Base-by-base conservation (phyloP, 2,888 invertebrate species). In the Polymixis lichenea region DNA sequence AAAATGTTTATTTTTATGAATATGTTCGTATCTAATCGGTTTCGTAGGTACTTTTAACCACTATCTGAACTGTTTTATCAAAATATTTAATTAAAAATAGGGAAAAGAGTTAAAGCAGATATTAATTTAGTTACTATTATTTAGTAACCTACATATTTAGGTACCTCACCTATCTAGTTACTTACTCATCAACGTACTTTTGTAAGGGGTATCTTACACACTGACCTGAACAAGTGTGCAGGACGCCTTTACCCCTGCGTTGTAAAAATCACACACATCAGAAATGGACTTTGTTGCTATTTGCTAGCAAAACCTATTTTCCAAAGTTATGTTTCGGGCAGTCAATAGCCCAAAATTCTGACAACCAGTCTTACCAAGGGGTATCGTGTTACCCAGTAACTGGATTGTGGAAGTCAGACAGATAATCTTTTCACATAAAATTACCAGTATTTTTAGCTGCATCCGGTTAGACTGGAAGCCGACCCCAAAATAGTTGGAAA, bases 21-120 rank as follows among this genome's bases (percentile, higher is more conserved):
- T 75, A 46, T 43, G 2, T 70, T 75, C 49, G 72, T 68, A 81
- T 85, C 73, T 83, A 72, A 81, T 85, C 72, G 25, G 32, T 71
- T 61, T 25, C n/a, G 22, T 67, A 49, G 22, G 38, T 71, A 65
- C n/a, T 46, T 46, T 13, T 64, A 68, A 66, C 43, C 69, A 49
- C 58, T 78, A 85, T 85, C 78, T 68, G 51, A 72, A 56, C 38
- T 49, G 55, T 75, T 85, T 84, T 82, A 85, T 85, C 83, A 62
- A 66, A 78, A 70, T 61, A 67, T 76, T 76, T 82, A 78, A 85
- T 76, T 76, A 78, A 80, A 77, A 72, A 76, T 71, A 66, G 53
- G 8, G 49, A 71, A 73, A 74, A 28, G n/a, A 75, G 66, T 53
- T 56, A 72, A 69, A 32, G 2, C 55, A 28, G 6, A 25, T 17